A percentile compares a stretch with the other conserved stretches of the same genome.
Evolutionary conservation across 2,888 invertebrate species (phyloP).

Genomic region (Ectropis crepuscularia): DNA sequence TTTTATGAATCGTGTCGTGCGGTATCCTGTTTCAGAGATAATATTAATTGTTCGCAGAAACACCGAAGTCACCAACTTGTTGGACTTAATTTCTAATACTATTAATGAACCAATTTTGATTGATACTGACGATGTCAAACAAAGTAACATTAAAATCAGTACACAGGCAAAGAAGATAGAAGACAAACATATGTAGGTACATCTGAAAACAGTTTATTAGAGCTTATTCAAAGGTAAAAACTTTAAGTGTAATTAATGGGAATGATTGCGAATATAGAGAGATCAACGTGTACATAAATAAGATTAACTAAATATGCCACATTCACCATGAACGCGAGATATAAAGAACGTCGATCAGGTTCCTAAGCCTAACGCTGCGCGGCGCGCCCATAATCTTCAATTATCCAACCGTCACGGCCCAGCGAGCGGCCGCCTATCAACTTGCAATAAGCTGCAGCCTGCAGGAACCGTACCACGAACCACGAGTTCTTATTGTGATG

Average conservation of each 20-base stretch:
- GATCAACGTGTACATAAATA: no score
- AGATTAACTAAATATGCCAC: background rate
- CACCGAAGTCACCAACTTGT: no score
- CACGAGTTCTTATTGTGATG: no score
- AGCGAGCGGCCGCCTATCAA: constrained; percentile 14
- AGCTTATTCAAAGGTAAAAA: no score
- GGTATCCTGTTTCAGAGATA: constrained; percentile 3
- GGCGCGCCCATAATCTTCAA: constrained; percentile 14
- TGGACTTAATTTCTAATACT: no score
- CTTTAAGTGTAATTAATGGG: no score
- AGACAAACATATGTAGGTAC: no score
- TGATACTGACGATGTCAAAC: background rate
- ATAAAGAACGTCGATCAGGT: background rate
- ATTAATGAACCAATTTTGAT: no score
- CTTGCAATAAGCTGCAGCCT: constrained; percentile 45
- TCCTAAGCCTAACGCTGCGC: background rate
- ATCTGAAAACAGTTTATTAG: no score
- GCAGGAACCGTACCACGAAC: constrained; percentile 22
- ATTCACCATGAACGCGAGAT: no score
- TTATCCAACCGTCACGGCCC: constrained; percentile 23
- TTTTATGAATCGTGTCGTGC: constrained; percentile 1
- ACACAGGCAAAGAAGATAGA: no score
- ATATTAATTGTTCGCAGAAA: constrained; percentile 1
- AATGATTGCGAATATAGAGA: no score
- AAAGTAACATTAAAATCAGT: background rate